phyloP scores from a whole-genome alignment of 2,797 vertebrate species.

The Myiothlypis chrysogaster region DNA sequence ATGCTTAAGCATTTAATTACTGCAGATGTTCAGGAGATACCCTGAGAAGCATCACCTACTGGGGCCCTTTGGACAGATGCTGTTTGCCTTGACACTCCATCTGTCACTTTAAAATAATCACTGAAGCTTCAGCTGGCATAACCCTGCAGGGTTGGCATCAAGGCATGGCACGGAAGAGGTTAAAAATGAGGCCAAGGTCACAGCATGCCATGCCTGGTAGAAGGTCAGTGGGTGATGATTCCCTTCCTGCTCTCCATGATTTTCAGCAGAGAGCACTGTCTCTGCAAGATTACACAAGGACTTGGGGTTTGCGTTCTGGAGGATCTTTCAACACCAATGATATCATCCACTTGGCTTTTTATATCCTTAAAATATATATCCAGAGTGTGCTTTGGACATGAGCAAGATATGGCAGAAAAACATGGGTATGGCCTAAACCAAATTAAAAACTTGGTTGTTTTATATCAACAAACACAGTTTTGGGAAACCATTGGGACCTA shows the following conservation, averaged over 20 bases:
- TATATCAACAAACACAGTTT: not conserved
- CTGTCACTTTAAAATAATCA: slow-evolving; percentile 37
- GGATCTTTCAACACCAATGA: not conserved
- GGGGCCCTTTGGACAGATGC: slow-evolving; percentile 61
- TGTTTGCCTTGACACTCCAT: slow-evolving; percentile 58
- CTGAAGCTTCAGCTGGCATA: slow-evolving; percentile 28
- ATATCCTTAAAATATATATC: not conserved
- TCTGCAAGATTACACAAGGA: not conserved
- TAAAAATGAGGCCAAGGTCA: slow-evolving; percentile 49
- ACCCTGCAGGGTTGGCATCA: slow-evolving; percentile 17
- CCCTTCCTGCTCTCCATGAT: not conserved
- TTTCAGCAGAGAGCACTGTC: not conserved
- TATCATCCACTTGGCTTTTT: not conserved
- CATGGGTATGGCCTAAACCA: not conserved
- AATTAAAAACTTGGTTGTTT: not conserved
- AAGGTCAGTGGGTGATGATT: not conserved
- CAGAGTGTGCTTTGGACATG: not conserved
- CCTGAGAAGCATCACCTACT: slow-evolving; percentile 44
- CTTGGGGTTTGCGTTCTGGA: not conserved
- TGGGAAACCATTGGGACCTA: not conserved
- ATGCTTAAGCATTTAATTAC: slow-evolving; percentile 48
- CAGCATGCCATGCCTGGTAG: not conserved
- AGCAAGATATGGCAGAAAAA: not conserved
- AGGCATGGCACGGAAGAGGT: slow-evolving; percentile 25
- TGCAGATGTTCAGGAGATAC: slow-evolving; percentile 60